Conservation (phyloP, 2,888 invertebrate species). For the Altica lythri region DNA sequence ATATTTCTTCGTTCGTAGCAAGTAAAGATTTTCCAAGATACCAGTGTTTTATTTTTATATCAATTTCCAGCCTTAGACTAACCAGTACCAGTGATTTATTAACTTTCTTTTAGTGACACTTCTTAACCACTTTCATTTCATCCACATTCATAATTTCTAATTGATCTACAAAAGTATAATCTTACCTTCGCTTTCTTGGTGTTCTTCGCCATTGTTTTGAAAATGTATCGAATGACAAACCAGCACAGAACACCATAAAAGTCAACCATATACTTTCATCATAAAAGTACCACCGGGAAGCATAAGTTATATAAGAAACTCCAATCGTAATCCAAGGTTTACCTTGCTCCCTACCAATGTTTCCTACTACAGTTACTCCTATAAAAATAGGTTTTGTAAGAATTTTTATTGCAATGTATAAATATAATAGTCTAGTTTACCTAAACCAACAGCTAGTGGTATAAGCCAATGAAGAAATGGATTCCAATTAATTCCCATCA, state of each 20-base stretch:
- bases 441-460: conserved; percentile 74
- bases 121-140: too few relatives aligned
- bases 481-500: conserved; percentile 72
- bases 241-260: conserved; percentile 67
- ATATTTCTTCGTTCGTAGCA: too few relatives aligned
- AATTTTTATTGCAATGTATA: neutral
- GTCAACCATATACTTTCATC: conserved; percentile 76
- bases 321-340: conserved; percentile 70
- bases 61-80: too few relatives aligned
- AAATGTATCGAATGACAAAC: conserved; percentile 73
- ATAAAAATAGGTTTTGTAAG: conserved; percentile 38
- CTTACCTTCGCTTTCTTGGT: conserved; percentile 58
- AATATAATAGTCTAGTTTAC: conserved; percentile 56
- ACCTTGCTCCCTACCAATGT: conserved; percentile 84
- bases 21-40: too few relatives aligned
- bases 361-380: conserved; percentile 92
- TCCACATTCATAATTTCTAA: too few relatives aligned
- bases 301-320: conserved; percentile 70
- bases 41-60: too few relatives aligned
- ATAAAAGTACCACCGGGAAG: conserved; percentile 72
- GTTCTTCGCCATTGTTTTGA: conserved; percentile 79
- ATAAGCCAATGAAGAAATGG: conserved; percentile 70
- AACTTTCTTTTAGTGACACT: too few relatives aligned
- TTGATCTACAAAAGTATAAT: neutral
- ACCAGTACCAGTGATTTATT: too few relatives aligned